Percentiles rank a stretch among this genome's conserved stretches.
phyloP scores from a whole-genome alignment of 2,888 invertebrate genomes.

The Sphinx pinastri region DNA sequence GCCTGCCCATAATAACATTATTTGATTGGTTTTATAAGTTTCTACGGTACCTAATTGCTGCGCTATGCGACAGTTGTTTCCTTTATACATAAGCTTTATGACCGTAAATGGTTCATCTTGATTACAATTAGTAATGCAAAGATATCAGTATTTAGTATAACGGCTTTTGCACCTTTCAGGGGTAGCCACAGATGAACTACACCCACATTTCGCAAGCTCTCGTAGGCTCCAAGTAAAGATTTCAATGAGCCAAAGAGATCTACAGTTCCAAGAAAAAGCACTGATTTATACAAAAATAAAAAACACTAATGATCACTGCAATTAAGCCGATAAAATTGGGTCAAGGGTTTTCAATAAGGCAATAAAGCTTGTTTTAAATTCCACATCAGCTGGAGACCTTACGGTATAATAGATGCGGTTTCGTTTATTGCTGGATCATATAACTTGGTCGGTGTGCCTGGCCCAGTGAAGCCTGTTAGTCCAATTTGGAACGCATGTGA shows the following conservation, averaged over 20 bases:
- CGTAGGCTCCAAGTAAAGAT: neutral
- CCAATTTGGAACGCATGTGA: constrained; percentile 77
- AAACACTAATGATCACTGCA: constrained; percentile 48
- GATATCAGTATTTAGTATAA: too few species aligned
- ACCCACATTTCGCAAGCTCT: too few species aligned
- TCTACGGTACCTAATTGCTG: too few species aligned
- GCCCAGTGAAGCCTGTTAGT: constrained; percentile 69
- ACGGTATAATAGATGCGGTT: constrained; percentile 79
- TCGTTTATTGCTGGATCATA: constrained; percentile 80
- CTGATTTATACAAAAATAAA: constrained; percentile 32
- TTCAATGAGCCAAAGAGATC: neutral
- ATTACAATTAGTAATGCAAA: too few species aligned
- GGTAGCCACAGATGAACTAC: too few species aligned
- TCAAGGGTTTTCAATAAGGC: constrained; percentile 65
- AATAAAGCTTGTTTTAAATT: constrained; percentile 78
- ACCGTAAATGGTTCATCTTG: too few species aligned
- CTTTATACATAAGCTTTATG: too few species aligned
- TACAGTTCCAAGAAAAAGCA: constrained; percentile 2
- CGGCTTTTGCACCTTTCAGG: too few species aligned
- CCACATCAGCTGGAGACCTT: constrained; percentile 71
- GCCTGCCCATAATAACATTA: too few species aligned
- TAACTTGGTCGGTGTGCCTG: constrained; percentile 66
- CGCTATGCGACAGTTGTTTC: too few species aligned
- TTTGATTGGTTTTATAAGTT: too few species aligned
- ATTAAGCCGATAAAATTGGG: constrained; percentile 66